Percentiles rank a stretch among this genome's conserved stretches.
These are phyloP conservation scores for Zalophus californianus DNA, from an alignment of 2,797 vertebrate species.

Conservation along the genomic window DNA sequence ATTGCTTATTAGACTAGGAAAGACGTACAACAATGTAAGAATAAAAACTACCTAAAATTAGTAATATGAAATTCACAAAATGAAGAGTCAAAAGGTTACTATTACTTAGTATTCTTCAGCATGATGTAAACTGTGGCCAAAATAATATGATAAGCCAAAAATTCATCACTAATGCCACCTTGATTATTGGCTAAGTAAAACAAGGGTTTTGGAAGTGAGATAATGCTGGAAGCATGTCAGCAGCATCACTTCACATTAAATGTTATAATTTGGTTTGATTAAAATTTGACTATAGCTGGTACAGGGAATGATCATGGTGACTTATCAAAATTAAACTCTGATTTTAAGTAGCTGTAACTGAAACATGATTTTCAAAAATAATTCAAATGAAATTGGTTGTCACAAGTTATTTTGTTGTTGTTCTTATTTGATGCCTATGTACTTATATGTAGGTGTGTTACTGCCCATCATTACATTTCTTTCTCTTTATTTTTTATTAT, in stretches of 20 bases:
- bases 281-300: not conserved
- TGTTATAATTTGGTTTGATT: not conserved
- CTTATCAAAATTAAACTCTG: not conserved
- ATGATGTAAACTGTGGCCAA: not conserved
- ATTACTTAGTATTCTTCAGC: not conserved
- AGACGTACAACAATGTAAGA: not conserved
- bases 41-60: conserved; percentile 56
- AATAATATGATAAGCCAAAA: not conserved
- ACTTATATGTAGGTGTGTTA: not conserved
- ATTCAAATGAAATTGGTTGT: not conserved
- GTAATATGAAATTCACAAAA: conserved; percentile 40
- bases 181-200: not conserved
- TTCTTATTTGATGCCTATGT: not conserved
- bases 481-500: not conserved
- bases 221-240: not conserved
- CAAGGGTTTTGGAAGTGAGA: not conserved
- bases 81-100: conserved; percentile 21
- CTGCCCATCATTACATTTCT: not conserved
- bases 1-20: not conserved
- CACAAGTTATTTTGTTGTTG: not conserved
- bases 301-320: not conserved
- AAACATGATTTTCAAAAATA: not conserved
- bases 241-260: not conserved
- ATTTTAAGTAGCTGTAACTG: not conserved
- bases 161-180: not conserved